Conservation (phyloP, 2,888 invertebrate species). For the Epiperipatus broadwayi region DNA sequence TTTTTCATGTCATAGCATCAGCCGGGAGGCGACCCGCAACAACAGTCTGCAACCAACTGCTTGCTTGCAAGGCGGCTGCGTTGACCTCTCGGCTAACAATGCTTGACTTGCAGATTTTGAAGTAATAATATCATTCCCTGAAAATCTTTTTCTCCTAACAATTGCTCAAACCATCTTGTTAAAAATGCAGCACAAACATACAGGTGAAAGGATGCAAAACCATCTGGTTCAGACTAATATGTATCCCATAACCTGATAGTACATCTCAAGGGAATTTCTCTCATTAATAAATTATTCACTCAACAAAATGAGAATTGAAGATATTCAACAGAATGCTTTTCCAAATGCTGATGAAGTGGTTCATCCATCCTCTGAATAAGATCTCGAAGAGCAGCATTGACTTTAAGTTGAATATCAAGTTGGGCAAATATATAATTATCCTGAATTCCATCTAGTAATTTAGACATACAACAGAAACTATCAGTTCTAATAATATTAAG, state of each 20-base stretch:
- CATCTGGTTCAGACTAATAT: conserved; percentile 76
- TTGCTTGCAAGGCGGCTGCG: too few relatives aligned
- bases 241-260: conserved; percentile 98
- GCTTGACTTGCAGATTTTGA: conserved; percentile 91
- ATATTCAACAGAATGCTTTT: conserved; percentile 84
- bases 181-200: conserved; percentile 99
- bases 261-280: conserved; percentile 88
- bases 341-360: conserved; percentile 73
- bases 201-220: conserved; percentile 88
- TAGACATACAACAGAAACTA: conserved; percentile 94
- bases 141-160: conserved; percentile 81
- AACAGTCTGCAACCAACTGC: too few relatives aligned
- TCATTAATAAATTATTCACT: conserved; percentile 97
- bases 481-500: conserved; percentile 86
- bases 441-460: conserved; percentile 92
- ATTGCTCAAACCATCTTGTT: conserved; percentile 70
- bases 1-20: too few relatives aligned
- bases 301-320: conserved; percentile 97
- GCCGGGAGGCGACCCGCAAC: too few relatives aligned
- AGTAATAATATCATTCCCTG: conserved; percentile 84
- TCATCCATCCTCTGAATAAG: conserved; percentile 86
- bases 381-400: conserved; percentile 76
- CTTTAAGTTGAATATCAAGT: conserved; percentile 94
- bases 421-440: conserved; percentile 99
- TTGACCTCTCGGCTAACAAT: too few relatives aligned